Base-by-base conservation (phyloP, 2,113 vertebrate genomes). In the Macrotis lagotis region DNA sequence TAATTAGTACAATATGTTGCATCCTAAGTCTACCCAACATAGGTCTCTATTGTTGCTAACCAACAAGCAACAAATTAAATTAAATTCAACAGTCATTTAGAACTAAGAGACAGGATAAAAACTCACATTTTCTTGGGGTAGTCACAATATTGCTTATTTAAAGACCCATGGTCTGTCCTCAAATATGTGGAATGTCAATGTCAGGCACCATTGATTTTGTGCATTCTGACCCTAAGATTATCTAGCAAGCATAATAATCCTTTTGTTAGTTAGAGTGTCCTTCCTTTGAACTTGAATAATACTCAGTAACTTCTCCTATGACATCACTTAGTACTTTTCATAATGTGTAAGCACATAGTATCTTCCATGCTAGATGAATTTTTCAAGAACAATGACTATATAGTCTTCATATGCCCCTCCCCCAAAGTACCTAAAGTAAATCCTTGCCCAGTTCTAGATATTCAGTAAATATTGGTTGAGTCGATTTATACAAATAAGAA, bases 401-500 rank as follows among this genome's bases (percentile, higher is more conserved):
- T 37, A 66, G 59, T 66, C 31, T 66, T 66, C 31, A n/a, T 66
- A 66, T 66, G 14, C 0, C 28, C 31, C 6, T 66, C 0, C 59
- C 12, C 31, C 59, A 66, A 37, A 66, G 31, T 66, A 66, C 59
- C 31, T 37, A 16, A 31, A 11, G 16, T 31, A 66, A 66, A 37
- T 37, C 59, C 31, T 66, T 37, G 31, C 59, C 31, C 31, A 37
- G 12, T 37, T 12, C 31, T 66, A 66, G 59, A 3, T 48, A 55
- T 1, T 44, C 93, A 88, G 22, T 90, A 66, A 92, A 52, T 89
- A 95, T 93, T 88, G 90, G 31, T 92, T 91, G 93, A 28, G 51
- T 90, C 59, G 91, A 3, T 66, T 14, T 53, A 50, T n/a, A 9
- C 48, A 47, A 37, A 91, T 47, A 92, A 49, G 19, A 48, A 94